phyloP scores from a whole-genome alignment of 2,888 invertebrate genomes.

The Onchidella celtica region DNA sequence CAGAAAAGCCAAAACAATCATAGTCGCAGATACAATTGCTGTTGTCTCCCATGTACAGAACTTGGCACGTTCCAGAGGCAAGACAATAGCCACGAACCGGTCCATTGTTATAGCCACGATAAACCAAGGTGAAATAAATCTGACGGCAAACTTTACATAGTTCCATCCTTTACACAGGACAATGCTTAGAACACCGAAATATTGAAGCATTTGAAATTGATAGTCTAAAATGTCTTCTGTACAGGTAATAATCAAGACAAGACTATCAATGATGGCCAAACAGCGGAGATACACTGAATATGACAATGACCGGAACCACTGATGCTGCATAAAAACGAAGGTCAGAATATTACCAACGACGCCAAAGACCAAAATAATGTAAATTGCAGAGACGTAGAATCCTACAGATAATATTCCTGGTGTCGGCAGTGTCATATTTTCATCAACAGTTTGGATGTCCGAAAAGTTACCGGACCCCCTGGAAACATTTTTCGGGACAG shows the following conservation, averaged over 20 bases:
- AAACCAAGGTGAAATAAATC: background rate
- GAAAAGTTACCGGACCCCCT: no score
- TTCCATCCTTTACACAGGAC: background rate
- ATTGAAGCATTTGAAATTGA: background rate
- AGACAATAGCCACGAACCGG: constrained; percentile 6
- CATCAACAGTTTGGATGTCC: no score
- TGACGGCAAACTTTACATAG: background rate
- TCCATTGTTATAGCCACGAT: background rate
- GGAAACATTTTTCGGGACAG: no score
- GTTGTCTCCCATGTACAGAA: background rate
- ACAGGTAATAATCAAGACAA: background rate
- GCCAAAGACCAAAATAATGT: background rate
- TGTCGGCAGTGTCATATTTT: no score
- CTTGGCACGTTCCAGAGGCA: background rate
- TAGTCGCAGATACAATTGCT: no score
- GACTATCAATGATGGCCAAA: background rate
- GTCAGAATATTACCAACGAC: background rate
- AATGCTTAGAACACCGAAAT: background rate
- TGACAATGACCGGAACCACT: background rate
- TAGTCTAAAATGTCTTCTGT: background rate
- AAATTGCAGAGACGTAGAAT: no score
- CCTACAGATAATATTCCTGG: no score
- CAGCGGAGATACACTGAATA: background rate
- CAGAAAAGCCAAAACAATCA: background rate
- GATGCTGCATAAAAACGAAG: background rate